Percentiles rank a stretch among this genome's conserved stretches.
phyloP scores from a whole-genome alignment of 2,113 vertebrate genomes.

The Nibea coibor region DNA sequence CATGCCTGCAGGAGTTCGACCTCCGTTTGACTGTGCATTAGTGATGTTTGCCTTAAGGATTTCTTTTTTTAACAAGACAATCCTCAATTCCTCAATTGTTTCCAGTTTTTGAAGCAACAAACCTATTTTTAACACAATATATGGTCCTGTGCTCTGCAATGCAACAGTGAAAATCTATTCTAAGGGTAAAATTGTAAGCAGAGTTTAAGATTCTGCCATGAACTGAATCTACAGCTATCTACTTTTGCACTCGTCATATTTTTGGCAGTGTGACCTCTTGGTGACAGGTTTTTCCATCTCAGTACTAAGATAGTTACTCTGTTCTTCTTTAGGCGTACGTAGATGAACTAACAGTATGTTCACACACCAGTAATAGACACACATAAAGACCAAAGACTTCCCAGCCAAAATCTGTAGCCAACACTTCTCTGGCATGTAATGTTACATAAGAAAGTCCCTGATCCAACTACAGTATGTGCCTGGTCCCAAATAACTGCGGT shows the following conservation, averaged over 20 bases:
- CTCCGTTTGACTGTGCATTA: conserved; percentile 16
- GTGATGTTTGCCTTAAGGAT: not conserved
- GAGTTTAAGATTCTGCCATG: not conserved
- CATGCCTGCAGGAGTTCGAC: conserved; percentile 42
- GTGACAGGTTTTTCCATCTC: not conserved
- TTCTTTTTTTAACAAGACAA: not conserved
- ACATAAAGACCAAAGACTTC: conserved; percentile 4
- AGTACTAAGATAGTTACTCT: not conserved
- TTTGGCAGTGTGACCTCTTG: not conserved
- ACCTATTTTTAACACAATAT: not conserved
- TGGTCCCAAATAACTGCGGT: not conserved
- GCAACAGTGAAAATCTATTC: not conserved
- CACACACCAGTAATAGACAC: not conserved
- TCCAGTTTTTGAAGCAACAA: not conserved
- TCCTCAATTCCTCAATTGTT: not conserved
- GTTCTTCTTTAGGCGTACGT: not conserved
- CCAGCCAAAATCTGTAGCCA: conserved; percentile 12
- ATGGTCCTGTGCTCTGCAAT: not conserved
- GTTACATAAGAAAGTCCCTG: conserved; percentile 19
- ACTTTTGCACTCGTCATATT: not conserved
- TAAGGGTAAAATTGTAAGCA: not conserved
- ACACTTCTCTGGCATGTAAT: conserved; percentile 4
- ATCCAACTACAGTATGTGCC: conserved; percentile 27
- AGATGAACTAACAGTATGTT: conserved; percentile 1
- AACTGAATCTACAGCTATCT: not conserved